These are phyloP conservation scores for Athripsodes cinereus DNA, from an alignment of 2,888 invertebrate genomes.

Conservation along the genomic window DNA sequence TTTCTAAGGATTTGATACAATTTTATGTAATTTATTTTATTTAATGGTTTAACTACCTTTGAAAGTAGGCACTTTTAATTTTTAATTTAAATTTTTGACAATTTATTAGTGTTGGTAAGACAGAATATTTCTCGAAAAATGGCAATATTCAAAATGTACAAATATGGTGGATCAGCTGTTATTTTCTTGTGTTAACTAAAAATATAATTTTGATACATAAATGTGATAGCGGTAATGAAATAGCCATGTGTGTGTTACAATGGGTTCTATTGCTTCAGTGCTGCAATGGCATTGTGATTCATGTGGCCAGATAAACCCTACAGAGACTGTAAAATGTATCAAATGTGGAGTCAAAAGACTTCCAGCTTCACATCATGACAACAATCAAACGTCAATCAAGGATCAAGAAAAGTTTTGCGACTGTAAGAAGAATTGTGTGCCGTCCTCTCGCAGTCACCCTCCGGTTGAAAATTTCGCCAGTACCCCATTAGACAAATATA, in stretches of 20 bases:
- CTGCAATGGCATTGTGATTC: constrained; percentile 88
- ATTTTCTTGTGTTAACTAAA: constrained; percentile 31
- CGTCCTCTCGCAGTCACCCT: neutral
- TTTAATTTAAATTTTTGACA: too few relatives aligned
- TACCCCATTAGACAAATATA: constrained; percentile 31
- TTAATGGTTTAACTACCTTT: too few relatives aligned
- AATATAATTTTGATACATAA: constrained; percentile 17
- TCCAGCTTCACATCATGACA: constrained; percentile 45
- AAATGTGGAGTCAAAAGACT: constrained; percentile 70
- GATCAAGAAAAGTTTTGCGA: constrained; percentile 24
- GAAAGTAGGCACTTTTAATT: too few relatives aligned
- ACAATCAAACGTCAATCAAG: constrained; percentile 38
- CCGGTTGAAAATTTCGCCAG: neutral
- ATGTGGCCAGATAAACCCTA: constrained; percentile 85
- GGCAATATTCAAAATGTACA: constrained; percentile 31
- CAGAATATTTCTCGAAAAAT: neutral
- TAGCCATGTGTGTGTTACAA: constrained; percentile 57
- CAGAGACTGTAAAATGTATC: constrained; percentile 76
- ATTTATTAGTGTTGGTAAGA: neutral
- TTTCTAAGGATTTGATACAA: too few relatives aligned
- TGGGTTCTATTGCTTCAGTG: constrained; percentile 92
- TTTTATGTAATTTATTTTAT: too few relatives aligned
- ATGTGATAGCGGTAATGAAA: constrained; percentile 17
- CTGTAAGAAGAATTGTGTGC: constrained; percentile 10
- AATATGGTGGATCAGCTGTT: constrained; percentile 61